Percentiles rank a stretch among this genome's conserved stretches.
phyloP scores from a whole-genome alignment of 2,113 vertebrate genomes.

The Petromus typicus region DNA sequence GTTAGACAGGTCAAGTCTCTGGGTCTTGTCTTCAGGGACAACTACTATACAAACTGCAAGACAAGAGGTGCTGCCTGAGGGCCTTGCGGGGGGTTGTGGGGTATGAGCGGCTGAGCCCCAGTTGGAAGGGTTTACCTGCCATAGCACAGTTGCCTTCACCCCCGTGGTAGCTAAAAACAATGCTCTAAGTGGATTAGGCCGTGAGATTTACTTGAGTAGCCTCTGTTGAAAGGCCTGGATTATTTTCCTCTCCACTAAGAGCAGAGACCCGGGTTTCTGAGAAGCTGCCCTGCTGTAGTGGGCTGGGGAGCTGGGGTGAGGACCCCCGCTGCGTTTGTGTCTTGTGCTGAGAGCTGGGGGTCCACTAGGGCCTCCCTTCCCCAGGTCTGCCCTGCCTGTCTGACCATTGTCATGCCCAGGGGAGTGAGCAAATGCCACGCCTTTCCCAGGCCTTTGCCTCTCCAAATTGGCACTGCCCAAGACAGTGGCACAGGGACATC shows the following conservation, averaged over 20 bases:
- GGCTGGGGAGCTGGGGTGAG: neutral
- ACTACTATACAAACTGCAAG: neutral
- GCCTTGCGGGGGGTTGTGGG: neutral
- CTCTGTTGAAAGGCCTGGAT: constrained; percentile 59
- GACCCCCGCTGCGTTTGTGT: neutral
- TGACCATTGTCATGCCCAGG: neutral
- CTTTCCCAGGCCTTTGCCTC: neutral
- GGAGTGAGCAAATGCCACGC: neutral
- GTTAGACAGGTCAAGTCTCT: neutral
- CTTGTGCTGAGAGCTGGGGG: neutral
- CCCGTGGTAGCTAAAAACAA: constrained; percentile 67
- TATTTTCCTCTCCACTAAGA: constrained; percentile 67
- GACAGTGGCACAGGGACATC: neutral
- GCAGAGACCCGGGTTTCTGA: constrained; percentile 30
- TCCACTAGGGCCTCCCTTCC: neutral
- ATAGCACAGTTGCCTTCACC: neutral
- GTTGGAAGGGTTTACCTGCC: constrained; percentile 49
- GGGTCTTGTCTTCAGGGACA: neutral
- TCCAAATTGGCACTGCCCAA: neutral
- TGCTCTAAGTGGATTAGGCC: constrained; percentile 40
- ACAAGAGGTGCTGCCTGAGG: neutral
- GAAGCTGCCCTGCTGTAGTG: neutral
- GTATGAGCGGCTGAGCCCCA: neutral
- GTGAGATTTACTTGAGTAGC: constrained; percentile 67
- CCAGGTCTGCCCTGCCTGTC: neutral